Conservation (phyloP, 2,113 vertebrate species). For the Etheostoma spectabile region DNA sequence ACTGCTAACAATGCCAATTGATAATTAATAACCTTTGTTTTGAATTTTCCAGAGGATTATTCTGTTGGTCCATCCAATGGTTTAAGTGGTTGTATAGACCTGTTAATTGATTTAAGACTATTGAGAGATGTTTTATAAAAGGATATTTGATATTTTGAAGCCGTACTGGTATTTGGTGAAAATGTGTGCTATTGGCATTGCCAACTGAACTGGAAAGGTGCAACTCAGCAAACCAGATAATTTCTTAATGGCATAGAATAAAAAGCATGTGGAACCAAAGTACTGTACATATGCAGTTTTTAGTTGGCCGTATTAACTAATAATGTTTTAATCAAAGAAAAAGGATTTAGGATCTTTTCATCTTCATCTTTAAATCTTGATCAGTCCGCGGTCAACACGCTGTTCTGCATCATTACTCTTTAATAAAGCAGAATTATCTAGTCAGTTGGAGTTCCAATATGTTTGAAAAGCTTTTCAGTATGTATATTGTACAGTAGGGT, state of each 20-base stretch:
- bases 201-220: background rate
- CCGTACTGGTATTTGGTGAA: background rate
- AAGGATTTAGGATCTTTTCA: background rate
- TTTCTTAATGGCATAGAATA: background rate
- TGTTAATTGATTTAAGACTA: background rate
- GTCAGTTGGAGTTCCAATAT: background rate
- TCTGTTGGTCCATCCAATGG: background rate
- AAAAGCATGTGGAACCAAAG: background rate
- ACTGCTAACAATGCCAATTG: background rate
- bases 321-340: background rate
- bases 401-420: background rate
- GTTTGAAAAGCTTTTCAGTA: no score
- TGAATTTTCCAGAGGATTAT: background rate
- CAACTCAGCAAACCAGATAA: background rate
- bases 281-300: background rate
- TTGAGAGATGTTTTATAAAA: background rate
- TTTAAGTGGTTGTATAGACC: background rate
- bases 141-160: background rate
- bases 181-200: background rate
- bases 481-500: no score
- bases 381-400: background rate
- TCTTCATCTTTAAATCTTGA: background rate
- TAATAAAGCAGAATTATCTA: background rate
- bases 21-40: background rate
- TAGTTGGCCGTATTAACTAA: background rate